A percentile compares a stretch with the other conserved stretches of the same genome.
These are phyloP conservation scores for Diabrotica balteata DNA, from an alignment of 2,888 invertebrate species.

Conservation along the genomic window DNA sequence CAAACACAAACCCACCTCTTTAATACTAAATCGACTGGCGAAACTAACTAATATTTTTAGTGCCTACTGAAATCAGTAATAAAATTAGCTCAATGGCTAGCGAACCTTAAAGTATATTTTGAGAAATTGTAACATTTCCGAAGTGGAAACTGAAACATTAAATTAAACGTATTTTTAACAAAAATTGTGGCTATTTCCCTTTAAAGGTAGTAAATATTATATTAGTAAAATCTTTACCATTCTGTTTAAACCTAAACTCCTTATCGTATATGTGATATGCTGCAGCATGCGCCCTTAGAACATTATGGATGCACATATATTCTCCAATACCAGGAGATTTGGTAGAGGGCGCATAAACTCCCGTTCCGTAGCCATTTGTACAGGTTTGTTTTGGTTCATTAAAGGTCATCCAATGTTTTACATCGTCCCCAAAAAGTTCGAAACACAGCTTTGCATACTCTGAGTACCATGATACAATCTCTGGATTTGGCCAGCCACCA, in stretches of 20 bases:
- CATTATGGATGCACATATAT: constrained; percentile 66
- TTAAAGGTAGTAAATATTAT: too few relatives aligned
- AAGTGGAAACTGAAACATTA: too few relatives aligned
- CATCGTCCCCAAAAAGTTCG: constrained; percentile 42
- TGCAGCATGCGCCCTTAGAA: constrained; percentile 60
- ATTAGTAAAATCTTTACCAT: constrained; percentile 34
- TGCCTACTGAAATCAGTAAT: too few relatives aligned
- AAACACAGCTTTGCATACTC: constrained; percentile 45
- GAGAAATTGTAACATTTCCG: too few relatives aligned
- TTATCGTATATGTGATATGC: constrained; percentile 58
- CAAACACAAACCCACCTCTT: too few relatives aligned
- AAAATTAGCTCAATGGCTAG: too few relatives aligned
- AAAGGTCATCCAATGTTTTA: constrained; percentile 46
- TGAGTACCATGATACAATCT: constrained; percentile 38
- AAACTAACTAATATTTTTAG: too few relatives aligned
- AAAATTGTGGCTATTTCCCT: too few relatives aligned
- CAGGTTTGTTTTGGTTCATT: constrained; percentile 44
- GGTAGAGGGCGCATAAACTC: constrained; percentile 16
- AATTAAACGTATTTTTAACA: too few relatives aligned
- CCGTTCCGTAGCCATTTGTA: constrained; percentile 32
- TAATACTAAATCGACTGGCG: too few relatives aligned
- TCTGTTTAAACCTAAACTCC: constrained; percentile 53
- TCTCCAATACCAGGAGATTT: constrained; percentile 45
- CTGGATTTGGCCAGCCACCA: constrained; percentile 42
- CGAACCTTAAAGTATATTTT: too few relatives aligned